Percentiles rank a stretch among this genome's conserved stretches.
Conservation (phyloP, 2,113 vertebrate genomes). For the Ursus arctos region DNA sequence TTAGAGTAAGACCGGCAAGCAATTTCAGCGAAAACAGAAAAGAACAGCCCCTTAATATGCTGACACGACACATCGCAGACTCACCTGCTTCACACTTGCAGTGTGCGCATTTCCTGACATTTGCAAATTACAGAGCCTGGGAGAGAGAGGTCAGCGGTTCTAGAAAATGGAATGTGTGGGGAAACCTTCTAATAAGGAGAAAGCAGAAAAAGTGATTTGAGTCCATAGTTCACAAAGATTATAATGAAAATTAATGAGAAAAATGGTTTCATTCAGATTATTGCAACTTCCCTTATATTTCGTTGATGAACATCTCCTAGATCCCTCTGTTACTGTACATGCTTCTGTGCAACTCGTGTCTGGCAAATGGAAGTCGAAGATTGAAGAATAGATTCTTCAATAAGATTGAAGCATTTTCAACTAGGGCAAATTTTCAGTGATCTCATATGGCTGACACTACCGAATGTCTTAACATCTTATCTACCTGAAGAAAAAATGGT, state of each 20-base stretch:
- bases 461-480: constrained; percentile 27
- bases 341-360: constrained; percentile 18
- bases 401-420: background rate
- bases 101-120: constrained; percentile 49
- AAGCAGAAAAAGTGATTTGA: constrained; percentile 26
- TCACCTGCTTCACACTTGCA: constrained; percentile 8
- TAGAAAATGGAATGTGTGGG: background rate
- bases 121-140: constrained; percentile 54
- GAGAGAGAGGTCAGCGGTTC: constrained; percentile 20
- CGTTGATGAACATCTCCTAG: constrained; percentile 54
- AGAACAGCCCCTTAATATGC: constrained; percentile 26
- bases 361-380: constrained; percentile 18
- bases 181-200: constrained; percentile 49
- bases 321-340: background rate
- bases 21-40: constrained; percentile 60
- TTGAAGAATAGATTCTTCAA: background rate
- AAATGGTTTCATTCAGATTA: constrained; percentile 35
- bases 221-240: constrained; percentile 56
- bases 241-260: constrained; percentile 54
- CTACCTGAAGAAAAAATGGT: constrained; percentile 22
- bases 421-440: constrained; percentile 1
- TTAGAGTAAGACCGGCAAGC: constrained; percentile 42
- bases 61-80: background rate
- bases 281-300: constrained; percentile 42
- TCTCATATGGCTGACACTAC: background rate